A percentile compares a stretch with the other conserved stretches of the same genome.
Evolutionary conservation across 1,140 invertebrate genomes (phyloP).

Genomic region (Lycorma delicatula): DNA sequence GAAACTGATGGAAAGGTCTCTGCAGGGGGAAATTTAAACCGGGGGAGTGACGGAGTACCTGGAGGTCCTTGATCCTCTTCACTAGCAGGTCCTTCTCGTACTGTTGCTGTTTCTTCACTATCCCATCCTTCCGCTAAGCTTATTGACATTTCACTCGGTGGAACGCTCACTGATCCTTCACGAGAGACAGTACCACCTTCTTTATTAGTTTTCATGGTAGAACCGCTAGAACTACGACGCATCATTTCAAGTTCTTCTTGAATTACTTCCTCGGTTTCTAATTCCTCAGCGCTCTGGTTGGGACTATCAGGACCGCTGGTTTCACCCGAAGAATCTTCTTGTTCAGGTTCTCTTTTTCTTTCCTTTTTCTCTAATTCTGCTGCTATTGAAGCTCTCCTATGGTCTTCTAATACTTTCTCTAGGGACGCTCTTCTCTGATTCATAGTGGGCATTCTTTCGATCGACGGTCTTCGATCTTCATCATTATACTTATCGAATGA

Average conservation of each 20-base stretch:
- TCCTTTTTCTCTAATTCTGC: constrained; percentile 31
- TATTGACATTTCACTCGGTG: constrained; percentile 38
- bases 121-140: constrained; percentile 38
- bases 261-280: constrained; percentile 46
- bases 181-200: constrained; percentile 35
- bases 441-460: constrained; percentile 20
- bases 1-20: neutral
- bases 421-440: constrained; percentile 25
- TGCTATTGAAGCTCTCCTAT: constrained; percentile 39
- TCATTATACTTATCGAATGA: neutral
- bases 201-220: constrained; percentile 36
- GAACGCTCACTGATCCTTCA: constrained; percentile 40
- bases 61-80: constrained; percentile 29
- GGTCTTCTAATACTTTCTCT: constrained; percentile 6
- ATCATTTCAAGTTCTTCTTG: constrained; percentile 20
- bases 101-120: constrained; percentile 37
- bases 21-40: constrained; percentile 42
- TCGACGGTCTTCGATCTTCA: neutral
- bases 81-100: constrained; percentile 39
- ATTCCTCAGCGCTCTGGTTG: constrained; percentile 58
- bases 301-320: constrained; percentile 82
- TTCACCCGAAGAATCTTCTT: constrained; percentile 58
- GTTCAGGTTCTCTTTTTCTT: constrained; percentile 20
- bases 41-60: constrained; percentile 41
- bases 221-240: constrained; percentile 19